phyloP scores from a whole-genome alignment of 2,888 invertebrate species.

The Lasioglossum leucozonium region DNA sequence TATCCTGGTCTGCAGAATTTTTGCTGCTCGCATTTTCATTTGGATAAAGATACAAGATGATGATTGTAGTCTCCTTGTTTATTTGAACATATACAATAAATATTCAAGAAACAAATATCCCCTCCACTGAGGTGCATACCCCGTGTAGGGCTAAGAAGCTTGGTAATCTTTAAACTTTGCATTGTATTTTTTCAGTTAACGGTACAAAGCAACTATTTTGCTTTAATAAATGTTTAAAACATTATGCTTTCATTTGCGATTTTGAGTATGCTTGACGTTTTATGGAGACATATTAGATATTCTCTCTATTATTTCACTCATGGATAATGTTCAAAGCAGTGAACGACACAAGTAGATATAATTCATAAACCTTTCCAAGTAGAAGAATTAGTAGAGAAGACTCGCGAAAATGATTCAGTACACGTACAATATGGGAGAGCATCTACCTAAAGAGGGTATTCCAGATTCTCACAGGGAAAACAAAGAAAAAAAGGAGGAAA shows the following conservation, averaged over 20 bases:
- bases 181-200: no score
- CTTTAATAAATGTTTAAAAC: neutral
- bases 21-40: neutral
- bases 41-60: neutral
- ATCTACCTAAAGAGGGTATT: neutral
- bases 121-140: no score
- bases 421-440: neutral
- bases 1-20: conserved; percentile 17
- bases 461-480: neutral
- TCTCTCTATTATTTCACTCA: neutral
- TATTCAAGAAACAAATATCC: no score
- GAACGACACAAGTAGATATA: neutral
- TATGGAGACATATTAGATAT: neutral
- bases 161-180: no score
- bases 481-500: neutral
- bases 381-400: neutral
- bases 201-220: no score
- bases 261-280: no score
- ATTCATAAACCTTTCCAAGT: neutral
- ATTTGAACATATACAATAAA: no score
- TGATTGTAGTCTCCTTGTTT: neutral
- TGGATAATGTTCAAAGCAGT: neutral
- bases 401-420: neutral
- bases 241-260: no score
- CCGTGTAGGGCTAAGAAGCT: no score